Evolutionary conservation across 2,797 vertebrate species (phyloP).

Genomic region (Gila robusta): DNA sequence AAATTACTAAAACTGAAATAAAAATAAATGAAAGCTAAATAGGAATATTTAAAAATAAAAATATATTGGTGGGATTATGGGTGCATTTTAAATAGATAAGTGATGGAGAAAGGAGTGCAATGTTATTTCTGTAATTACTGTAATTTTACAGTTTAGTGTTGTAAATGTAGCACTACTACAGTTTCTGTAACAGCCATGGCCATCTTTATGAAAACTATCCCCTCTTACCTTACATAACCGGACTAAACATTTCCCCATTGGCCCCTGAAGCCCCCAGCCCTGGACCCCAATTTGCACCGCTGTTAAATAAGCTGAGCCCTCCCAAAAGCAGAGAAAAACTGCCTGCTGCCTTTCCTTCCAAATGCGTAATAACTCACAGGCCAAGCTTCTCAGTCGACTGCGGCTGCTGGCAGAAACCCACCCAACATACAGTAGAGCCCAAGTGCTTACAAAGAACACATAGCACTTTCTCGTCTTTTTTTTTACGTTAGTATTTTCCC

Average conservation of each 20-base stretch:
- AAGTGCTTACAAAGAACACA: slow-evolving; percentile 54
- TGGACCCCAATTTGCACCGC: slow-evolving; percentile 55
- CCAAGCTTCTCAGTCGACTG: slow-evolving; percentile 62
- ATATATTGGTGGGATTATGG: not conserved
- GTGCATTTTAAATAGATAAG: not conserved
- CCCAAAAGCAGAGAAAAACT: slow-evolving; percentile 60
- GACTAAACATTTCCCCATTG: slow-evolving; percentile 55
- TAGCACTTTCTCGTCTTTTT: slow-evolving; percentile 37
- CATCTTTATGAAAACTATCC: slow-evolving; percentile 42
- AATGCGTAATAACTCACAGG: slow-evolving; percentile 60
- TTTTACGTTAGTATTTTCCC: slow-evolving; percentile 23
- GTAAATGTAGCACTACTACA: slow-evolving; percentile 12
- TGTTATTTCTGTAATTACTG: not conserved
- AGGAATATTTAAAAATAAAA: too few species aligned
- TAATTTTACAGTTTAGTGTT: not conserved
- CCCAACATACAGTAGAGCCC: slow-evolving; percentile 57
- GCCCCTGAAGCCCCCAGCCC: slow-evolving; percentile 51
- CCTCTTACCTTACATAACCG: slow-evolving; percentile 58
- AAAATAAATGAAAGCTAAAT: not conserved
- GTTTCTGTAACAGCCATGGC: slow-evolving; percentile 1
- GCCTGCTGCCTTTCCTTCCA: slow-evolving; percentile 63
- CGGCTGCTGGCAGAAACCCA: slow-evolving; percentile 60
- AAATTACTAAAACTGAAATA: not conserved
- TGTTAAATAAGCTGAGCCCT: slow-evolving; percentile 62
- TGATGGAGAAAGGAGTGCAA: not conserved